Conservation (phyloP, 1,140 invertebrate genomes). For the Drosophila paulistorum region DNA sequence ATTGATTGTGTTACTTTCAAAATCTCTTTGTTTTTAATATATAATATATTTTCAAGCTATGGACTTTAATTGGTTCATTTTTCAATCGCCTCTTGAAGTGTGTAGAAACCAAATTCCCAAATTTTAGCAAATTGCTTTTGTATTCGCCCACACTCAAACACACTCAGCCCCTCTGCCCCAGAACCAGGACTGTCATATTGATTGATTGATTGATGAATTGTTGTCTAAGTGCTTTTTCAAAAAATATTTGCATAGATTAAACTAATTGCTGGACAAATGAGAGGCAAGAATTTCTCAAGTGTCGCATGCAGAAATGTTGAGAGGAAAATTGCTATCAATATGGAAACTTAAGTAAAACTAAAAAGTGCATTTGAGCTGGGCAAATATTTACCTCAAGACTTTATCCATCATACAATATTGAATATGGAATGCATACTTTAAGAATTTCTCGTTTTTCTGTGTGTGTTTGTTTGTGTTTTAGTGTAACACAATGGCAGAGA, state of each 20-base stretch:
- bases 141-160: background rate
- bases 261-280: slow-evolving; percentile 53
- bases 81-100: background rate
- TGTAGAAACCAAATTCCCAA: slow-evolving; percentile 37
- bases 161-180: background rate
- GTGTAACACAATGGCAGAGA: background rate
- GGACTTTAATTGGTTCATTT: slow-evolving; percentile 5
- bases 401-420: slow-evolving; percentile 5
- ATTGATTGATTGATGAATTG: slow-evolving; percentile 44
- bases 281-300: slow-evolving; percentile 23
- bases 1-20: background rate
- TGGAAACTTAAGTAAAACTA: slow-evolving; percentile 12
- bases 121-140: slow-evolving; percentile 11
- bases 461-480: background rate
- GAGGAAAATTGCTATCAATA: slow-evolving; percentile 27
- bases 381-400: slow-evolving; percentile 30
- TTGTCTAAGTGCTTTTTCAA: slow-evolving; percentile 33
- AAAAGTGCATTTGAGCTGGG: slow-evolving; percentile 14
- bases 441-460: background rate
- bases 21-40: background rate
- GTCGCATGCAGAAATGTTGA: slow-evolving; percentile 14
- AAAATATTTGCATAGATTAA: slow-evolving; percentile 59
- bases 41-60: background rate
- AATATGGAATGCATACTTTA: slow-evolving; percentile 9
- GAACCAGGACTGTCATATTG: slow-evolving; percentile 32